A percentile compares a stretch with the other conserved stretches of the same genome.
These are phyloP conservation scores for Podarcis cretensis DNA, from an alignment of 2,113 vertebrate genomes.

Conservation along the genomic window DNA sequence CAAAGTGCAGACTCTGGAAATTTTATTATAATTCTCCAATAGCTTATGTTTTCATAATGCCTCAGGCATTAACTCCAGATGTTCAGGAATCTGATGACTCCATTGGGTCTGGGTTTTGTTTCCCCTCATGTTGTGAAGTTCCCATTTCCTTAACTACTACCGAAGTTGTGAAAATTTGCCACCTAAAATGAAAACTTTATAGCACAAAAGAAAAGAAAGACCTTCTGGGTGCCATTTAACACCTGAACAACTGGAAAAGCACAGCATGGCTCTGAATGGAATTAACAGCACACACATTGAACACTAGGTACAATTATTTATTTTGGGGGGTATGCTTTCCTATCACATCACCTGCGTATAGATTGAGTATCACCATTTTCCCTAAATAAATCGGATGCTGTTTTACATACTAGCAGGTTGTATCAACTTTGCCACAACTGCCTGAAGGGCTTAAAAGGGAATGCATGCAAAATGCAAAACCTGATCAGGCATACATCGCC, in stretches of 20 bases:
- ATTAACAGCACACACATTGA: background rate
- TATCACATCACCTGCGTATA: background rate
- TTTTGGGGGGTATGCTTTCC: background rate
- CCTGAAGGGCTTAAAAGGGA: background rate
- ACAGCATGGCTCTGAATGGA: background rate
- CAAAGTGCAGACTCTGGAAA: slow-evolving; percentile 20
- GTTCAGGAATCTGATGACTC: slow-evolving; percentile 18
- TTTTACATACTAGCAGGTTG: background rate
- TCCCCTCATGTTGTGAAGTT: slow-evolving; percentile 3
- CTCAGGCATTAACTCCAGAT: slow-evolving; percentile 22
- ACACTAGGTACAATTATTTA: background rate
- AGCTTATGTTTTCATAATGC: slow-evolving; percentile 7
- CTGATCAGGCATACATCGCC: background rate
- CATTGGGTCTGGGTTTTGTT: slow-evolving; percentile 1
- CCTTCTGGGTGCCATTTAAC: background rate
- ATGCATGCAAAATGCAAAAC: too few species aligned
- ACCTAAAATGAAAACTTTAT: slow-evolving; percentile 7
- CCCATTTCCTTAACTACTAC: slow-evolving; percentile 8
- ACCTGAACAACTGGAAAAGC: background rate
- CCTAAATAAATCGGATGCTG: background rate
- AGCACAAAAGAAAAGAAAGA: background rate
- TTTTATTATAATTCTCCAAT: slow-evolving; percentile 23
- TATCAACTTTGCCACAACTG: background rate
- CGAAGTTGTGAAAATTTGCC: background rate
- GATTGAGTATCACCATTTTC: background rate